phyloP scores from a whole-genome alignment of 2,797 vertebrate species.

The Oryzias sinensis region DNA sequence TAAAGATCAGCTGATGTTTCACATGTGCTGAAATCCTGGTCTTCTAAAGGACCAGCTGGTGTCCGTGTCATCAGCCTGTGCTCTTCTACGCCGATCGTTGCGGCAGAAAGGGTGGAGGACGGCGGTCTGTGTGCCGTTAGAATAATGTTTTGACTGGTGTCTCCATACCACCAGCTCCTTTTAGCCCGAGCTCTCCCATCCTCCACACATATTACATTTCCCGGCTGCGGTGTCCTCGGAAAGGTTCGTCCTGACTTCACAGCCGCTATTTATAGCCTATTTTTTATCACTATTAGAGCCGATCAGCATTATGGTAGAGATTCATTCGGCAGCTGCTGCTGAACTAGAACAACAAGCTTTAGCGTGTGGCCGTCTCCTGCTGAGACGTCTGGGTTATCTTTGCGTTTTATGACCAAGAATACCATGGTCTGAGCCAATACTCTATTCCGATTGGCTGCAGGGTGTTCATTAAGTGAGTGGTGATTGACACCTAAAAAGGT shows the following conservation, averaged over 20 bases:
- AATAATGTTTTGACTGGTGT: constrained; percentile 40
- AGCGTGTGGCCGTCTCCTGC: constrained; percentile 9
- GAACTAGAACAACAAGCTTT: not conserved
- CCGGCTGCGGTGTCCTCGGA: constrained; percentile 32
- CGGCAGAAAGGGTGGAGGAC: constrained; percentile 23
- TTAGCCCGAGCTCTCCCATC: constrained; percentile 9
- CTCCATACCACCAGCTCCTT: constrained; percentile 24
- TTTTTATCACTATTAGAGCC: constrained; percentile 12
- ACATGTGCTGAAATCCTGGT: constrained; percentile 34
- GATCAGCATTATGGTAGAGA: constrained; percentile 16
- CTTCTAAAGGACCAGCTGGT: constrained; percentile 24
- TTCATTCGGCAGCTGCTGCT: constrained; percentile 22
- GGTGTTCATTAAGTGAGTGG: too few species aligned
- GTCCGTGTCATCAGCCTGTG: constrained; percentile 38
- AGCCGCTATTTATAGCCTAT: constrained; percentile 43
- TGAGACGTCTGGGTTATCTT: constrained; percentile 9
- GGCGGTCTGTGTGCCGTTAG: constrained; percentile 22
- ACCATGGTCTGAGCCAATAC: too few species aligned
- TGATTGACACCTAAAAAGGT: too few species aligned
- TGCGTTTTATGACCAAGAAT: not conserved
- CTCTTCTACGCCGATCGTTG: not conserved
- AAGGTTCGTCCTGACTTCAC: constrained; percentile 26
- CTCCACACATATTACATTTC: constrained; percentile 52
- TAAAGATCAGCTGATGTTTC: constrained; percentile 66
- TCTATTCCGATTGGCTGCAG: too few species aligned